Base-by-base conservation (phyloP, 2,797 vertebrate species). In the Spondyliosoma cantharus region DNA sequence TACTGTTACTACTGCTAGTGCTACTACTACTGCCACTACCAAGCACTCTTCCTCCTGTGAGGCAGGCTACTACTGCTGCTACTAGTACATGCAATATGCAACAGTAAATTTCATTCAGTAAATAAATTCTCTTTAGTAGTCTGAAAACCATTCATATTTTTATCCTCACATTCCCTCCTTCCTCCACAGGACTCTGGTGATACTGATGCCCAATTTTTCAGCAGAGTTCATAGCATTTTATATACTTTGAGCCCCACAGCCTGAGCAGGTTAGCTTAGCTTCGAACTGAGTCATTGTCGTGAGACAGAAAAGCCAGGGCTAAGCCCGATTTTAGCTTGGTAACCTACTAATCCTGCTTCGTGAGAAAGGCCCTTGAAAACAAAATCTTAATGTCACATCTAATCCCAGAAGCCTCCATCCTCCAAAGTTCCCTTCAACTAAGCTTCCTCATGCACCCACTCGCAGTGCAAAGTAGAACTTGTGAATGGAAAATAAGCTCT, bases 361-460 rank as follows among this genome's bases (percentile, higher is more conserved):
- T 83, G 78, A 85, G 76, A 88, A 73, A 82, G 76, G 59, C 59
- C 80, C 82, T 79, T 82, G 63, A 89, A 86, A 81, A 80, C 72
- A 68, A 84, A 85, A 87, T 90, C 80, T 78, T 76, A 65, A 86
- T 80, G 80, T 89, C 80, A 80, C 64, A 86, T 90, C 73, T 86
- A 84, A 91, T 90, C 89, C 86, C 17, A 24, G 62, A 87, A 75
- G 59, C 60, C 60, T 72, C 70, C 27, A n/a, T 83, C 58, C 46
- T 22, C 32, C 37, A 75, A 82, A 70, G 19, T 78, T 85, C 15
- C 72, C 80, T 65, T 76, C 46, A 80, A 25, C 46, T 77, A 73
- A 83, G 73, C 79, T 50, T 54, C 43, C 72, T 57, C 67, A 56
- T 76, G 70, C 25, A 27, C 48, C 32, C 49, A 66, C 45, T 78